phyloP scores from a whole-genome alignment of 2,113 vertebrate genomes.

The Poeciliopsis occidentalis region DNA sequence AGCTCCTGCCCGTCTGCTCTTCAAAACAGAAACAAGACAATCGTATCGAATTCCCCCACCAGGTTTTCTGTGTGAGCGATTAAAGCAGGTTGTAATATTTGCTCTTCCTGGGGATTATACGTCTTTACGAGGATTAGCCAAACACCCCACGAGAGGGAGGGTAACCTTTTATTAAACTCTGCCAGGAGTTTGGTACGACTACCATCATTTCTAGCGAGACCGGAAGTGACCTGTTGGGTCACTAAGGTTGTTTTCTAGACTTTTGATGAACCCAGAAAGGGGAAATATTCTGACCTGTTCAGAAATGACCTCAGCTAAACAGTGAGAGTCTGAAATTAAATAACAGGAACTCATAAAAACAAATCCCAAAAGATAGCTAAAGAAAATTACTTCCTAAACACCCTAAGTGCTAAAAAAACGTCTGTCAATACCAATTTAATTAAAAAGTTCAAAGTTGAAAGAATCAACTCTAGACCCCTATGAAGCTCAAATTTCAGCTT shows the following conservation, averaged over 20 bases:
- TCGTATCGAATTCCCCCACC: slow-evolving; percentile 25
- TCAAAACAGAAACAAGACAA: slow-evolving; percentile 28
- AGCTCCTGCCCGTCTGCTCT: slow-evolving; percentile 1
- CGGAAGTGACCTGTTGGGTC: not conserved
- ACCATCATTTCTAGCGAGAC: not conserved
- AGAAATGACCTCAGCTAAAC: not conserved
- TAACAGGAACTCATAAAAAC: not conserved
- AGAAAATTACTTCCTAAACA: too few relatives aligned
- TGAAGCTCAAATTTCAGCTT: too few relatives aligned
- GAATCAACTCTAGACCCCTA: too few relatives aligned
- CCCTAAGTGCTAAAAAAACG: too few relatives aligned
- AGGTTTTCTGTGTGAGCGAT: slow-evolving; percentile 52
- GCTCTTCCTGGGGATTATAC: slow-evolving; percentile 77
- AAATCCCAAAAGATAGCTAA: not conserved
- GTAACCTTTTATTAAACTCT: slow-evolving; percentile 21
- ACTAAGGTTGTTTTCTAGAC: not conserved
- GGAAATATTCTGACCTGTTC: not conserved
- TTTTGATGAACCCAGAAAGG: not conserved
- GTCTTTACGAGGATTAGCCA: slow-evolving; percentile 77
- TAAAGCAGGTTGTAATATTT: slow-evolving; percentile 74
- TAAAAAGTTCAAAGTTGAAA: too few relatives aligned
- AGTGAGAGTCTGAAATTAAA: not conserved
- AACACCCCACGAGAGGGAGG: not conserved
- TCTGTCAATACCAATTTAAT: too few relatives aligned
- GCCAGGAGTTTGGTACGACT: not conserved